Conservation (phyloP, 2,113 vertebrate species). For the Azemiops feae region DNA sequence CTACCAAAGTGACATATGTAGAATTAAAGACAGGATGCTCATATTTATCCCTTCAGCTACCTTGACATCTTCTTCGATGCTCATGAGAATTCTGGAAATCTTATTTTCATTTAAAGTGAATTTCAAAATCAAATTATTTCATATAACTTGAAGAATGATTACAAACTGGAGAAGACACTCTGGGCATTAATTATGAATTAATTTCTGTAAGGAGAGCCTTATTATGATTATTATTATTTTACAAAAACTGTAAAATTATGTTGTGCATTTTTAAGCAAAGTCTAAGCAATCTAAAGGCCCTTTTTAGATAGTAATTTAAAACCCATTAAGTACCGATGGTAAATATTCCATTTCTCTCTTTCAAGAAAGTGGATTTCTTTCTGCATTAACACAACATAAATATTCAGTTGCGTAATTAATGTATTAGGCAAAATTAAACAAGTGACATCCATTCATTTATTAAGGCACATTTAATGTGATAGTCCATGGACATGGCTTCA, state of each 20-base stretch:
- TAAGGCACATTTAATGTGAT: conserved; percentile 36
- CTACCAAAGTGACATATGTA: neutral
- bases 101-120: neutral
- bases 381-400: conserved; percentile 9
- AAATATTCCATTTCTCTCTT: neutral
- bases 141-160: neutral
- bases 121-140: neutral
- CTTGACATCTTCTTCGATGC: neutral
- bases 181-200: neutral
- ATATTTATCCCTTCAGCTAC: neutral
- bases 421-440: conserved; percentile 53
- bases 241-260: neutral
- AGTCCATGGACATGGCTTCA: conserved; percentile 39
- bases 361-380: neutral
- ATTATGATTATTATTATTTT: too few relatives aligned
- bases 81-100: neutral
- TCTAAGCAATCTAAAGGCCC: neutral
- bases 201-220: neutral
- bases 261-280: neutral
- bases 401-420: conserved; percentile 39
- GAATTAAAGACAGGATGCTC: neutral
- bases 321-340: neutral
- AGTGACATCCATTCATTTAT: conserved; percentile 53
- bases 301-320: neutral
- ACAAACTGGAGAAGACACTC: neutral